These are phyloP conservation scores for Dolichopus griseipennis DNA, from an alignment of 2,888 invertebrate species.

Conservation along the genomic window DNA sequence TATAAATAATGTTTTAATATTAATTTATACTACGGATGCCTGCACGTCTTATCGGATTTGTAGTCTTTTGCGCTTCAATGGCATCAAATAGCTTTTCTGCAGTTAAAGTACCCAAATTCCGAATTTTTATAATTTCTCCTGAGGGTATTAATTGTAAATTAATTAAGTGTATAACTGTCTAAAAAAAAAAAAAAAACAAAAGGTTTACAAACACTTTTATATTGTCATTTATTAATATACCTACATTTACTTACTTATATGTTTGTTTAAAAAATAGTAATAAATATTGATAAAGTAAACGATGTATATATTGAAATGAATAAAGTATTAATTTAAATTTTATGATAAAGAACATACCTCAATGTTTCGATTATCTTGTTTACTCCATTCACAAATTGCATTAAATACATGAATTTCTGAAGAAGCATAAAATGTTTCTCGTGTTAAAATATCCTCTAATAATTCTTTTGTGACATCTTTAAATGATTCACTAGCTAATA, in stretches of 20 bases:
- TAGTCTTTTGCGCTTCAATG: slow-evolving; percentile 76
- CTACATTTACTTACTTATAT: too few species aligned
- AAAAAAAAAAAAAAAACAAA: slow-evolving; percentile 29
- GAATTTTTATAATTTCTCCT: slow-evolving; percentile 77
- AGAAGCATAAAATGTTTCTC: slow-evolving; percentile 88
- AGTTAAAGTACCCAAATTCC: slow-evolving; percentile 74
- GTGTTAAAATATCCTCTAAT: slow-evolving; percentile 71
- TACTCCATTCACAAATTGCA: slow-evolving; percentile 80
- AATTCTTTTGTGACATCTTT: slow-evolving; percentile 67
- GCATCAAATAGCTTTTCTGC: slow-evolving; percentile 91
- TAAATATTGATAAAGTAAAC: too few species aligned
- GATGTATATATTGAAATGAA: too few species aligned
- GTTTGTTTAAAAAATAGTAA: too few species aligned
- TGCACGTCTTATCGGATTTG: slow-evolving; percentile 57
- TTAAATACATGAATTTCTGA: slow-evolving; percentile 92
- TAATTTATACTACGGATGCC: too few species aligned
- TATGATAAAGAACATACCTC: not conserved
- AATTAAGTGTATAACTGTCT: slow-evolving; percentile 53
- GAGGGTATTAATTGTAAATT: slow-evolving; percentile 82
- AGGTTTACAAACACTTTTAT: too few species aligned
- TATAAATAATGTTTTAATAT: too few species aligned
- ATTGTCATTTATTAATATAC: too few species aligned
- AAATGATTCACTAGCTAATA: slow-evolving; percentile 78
- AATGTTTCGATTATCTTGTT: slow-evolving; percentile 53
- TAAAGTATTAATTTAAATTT: too few species aligned